Conservation (phyloP, 1,140 invertebrate genomes). For the Coelopa frigida region DNA sequence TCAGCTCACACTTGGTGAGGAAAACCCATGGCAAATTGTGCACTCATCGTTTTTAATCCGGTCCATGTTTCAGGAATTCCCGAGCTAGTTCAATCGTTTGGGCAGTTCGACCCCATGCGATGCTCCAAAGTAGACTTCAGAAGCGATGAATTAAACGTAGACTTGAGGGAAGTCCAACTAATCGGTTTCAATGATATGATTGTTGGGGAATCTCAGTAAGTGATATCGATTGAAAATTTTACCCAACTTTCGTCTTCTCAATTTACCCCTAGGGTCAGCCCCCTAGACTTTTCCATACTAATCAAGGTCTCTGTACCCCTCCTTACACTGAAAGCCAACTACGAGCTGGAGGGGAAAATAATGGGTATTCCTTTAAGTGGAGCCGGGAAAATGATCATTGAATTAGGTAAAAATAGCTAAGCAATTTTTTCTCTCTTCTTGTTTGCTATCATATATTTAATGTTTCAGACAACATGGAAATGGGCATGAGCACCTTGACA, state of each 20-base stretch:
- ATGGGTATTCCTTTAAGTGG: constrained; percentile 59
- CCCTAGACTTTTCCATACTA: constrained; percentile 56
- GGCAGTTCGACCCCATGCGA: constrained; percentile 30
- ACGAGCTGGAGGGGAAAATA: constrained; percentile 59
- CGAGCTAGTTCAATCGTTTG: constrained; percentile 22
- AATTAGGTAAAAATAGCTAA: constrained; percentile 48
- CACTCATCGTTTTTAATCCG: no score
- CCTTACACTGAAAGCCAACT: constrained; percentile 59
- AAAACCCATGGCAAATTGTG: no score
- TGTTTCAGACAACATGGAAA: constrained; percentile 51
- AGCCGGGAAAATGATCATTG: constrained; percentile 57
- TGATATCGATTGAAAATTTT: background rate
- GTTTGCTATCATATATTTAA: background rate
- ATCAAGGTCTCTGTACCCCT: constrained; percentile 54
- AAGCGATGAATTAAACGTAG: constrained; percentile 55
- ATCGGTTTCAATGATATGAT: constrained; percentile 54
- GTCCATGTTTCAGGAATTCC: constrained; percentile 22
- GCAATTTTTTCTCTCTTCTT: background rate
- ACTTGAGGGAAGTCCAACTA: constrained; percentile 53
- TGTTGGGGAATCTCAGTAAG: constrained; percentile 51
- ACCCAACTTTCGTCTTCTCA: background rate
- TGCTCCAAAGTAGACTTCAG: constrained; percentile 25
- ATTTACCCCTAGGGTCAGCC: constrained; percentile 8
- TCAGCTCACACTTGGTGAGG: constrained; percentile 46
- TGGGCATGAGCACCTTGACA: constrained; percentile 52